Conservation (phyloP, 2,797 vertebrate genomes). For the Salarias fasciatus region DNA sequence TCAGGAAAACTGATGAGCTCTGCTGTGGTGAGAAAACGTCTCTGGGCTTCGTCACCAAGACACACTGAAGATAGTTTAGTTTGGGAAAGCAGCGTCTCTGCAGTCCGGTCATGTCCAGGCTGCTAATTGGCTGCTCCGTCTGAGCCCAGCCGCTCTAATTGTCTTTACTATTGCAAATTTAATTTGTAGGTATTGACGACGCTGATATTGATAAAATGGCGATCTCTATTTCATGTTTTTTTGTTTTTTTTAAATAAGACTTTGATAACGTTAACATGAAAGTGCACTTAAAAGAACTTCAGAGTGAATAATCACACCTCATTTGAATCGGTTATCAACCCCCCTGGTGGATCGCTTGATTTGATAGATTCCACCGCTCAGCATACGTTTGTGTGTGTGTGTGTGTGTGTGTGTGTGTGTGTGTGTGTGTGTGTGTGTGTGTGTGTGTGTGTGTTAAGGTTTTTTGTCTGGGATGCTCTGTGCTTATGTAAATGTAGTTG, state of each 20-base stretch:
- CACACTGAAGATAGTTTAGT: conserved; percentile 20
- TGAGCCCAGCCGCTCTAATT: conserved; percentile 46
- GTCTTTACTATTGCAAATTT: conserved; percentile 52
- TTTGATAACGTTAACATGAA: conserved; percentile 64
- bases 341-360: conserved; percentile 70
- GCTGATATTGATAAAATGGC: conserved; percentile 60
- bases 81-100: conserved; percentile 4
- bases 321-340: conserved; percentile 75
- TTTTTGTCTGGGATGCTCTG: conserved; percentile 32
- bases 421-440: conserved; percentile 9
- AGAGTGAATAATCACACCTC: conserved; percentile 72
- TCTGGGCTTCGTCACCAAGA: too few relatives aligned
- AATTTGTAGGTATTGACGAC: conserved; percentile 60
- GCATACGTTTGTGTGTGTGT: conserved; percentile 17
- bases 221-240: conserved; percentile 39
- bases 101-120: conserved; percentile 25
- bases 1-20: too few relatives aligned
- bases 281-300: conserved; percentile 67
- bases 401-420: not conserved
- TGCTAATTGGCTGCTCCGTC: conserved; percentile 51
- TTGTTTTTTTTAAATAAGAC: too few relatives aligned
- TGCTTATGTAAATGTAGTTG: conserved; percentile 75
- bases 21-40: too few relatives aligned
- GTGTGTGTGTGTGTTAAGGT: not conserved
- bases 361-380: conserved; percentile 61